A percentile compares a stretch with the other conserved stretches of the same genome.
These are phyloP conservation scores for Microctenopoma stevenorrisi DNA, from an alignment of 2,797 vertebrate genomes.

Conservation along the genomic window DNA sequence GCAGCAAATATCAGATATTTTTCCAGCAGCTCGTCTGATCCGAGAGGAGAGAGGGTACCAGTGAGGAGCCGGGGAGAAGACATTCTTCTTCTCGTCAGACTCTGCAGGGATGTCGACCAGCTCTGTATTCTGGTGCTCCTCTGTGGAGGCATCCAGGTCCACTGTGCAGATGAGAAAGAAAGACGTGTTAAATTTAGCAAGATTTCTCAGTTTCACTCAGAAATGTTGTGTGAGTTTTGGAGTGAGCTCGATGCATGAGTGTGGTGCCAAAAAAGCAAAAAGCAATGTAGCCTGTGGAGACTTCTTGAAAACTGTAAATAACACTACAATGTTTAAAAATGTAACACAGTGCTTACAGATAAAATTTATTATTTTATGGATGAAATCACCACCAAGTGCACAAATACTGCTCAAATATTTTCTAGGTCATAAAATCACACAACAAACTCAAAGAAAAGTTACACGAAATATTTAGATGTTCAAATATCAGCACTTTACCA, in stretches of 20 bases:
- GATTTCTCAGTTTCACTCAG: not conserved
- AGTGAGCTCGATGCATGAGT: not conserved
- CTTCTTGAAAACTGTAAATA: not conserved
- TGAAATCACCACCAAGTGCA: not conserved
- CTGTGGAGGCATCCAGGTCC: slow-evolving; percentile 20
- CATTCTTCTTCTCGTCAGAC: slow-evolving; percentile 9
- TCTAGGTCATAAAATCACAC: not conserved
- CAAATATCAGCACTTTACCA: not conserved
- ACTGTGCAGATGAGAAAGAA: slow-evolving; percentile 34
- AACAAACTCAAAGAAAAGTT: not conserved
- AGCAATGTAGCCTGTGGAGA: not conserved
- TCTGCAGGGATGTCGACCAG: not conserved
- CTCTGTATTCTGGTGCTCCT: slow-evolving; percentile 26
- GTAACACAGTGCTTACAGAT: not conserved
- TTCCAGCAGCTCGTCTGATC: slow-evolving; percentile 62
- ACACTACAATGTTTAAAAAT: not conserved
- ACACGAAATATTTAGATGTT: not conserved
- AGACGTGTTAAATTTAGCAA: slow-evolving; percentile 5
- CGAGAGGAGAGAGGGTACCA: slow-evolving; percentile 55
- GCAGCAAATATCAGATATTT: slow-evolving; percentile 83
- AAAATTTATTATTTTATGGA: not conserved
- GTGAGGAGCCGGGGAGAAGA: slow-evolving; percentile 37
- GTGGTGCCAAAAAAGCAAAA: not conserved
- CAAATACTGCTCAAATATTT: not conserved
- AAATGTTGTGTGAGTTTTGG: not conserved